Percentiles rank a stretch among this genome's conserved stretches.
These are phyloP conservation scores for Anomalospiza imberbis DNA, from an alignment of 2,797 vertebrate species.

Conservation along the genomic window DNA sequence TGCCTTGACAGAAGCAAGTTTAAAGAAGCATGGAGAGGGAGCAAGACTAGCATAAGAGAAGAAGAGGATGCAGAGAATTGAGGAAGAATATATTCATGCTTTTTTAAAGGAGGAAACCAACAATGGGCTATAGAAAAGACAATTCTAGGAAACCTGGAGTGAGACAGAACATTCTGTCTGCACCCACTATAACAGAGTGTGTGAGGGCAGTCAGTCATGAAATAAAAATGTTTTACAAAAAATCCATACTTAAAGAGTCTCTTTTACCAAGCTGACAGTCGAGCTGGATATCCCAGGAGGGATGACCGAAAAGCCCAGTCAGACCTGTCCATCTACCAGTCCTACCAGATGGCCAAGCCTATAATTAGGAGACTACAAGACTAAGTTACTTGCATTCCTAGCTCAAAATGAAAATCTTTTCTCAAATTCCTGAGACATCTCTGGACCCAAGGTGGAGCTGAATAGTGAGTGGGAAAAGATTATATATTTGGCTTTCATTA, in stretches of 20 bases:
- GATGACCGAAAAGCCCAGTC: not conserved
- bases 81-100: not conserved
- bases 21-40: not conserved
- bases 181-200: not conserved
- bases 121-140: not conserved
- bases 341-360: not conserved
- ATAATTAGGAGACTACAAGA: not conserved
- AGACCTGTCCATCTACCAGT: not conserved
- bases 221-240: not conserved
- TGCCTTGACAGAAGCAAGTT: not conserved
- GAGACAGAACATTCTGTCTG: not conserved
- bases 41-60: not conserved
- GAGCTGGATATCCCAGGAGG: not conserved
- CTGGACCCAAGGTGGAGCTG: not conserved
- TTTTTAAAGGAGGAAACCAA: not conserved
- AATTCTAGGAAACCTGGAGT: not conserved
- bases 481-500: not conserved
- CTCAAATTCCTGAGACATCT: not conserved
- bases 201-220: not conserved
- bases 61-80: not conserved
- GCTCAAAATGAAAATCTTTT: not conserved
- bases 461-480: not conserved
- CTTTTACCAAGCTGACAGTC: not conserved
- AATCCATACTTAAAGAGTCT: not conserved
- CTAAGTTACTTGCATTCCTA: not conserved